A percentile compares a stretch with the other conserved stretches of the same genome.
Conservation (phyloP, 2,888 invertebrate species). For the Cheilosia soror region DNA sequence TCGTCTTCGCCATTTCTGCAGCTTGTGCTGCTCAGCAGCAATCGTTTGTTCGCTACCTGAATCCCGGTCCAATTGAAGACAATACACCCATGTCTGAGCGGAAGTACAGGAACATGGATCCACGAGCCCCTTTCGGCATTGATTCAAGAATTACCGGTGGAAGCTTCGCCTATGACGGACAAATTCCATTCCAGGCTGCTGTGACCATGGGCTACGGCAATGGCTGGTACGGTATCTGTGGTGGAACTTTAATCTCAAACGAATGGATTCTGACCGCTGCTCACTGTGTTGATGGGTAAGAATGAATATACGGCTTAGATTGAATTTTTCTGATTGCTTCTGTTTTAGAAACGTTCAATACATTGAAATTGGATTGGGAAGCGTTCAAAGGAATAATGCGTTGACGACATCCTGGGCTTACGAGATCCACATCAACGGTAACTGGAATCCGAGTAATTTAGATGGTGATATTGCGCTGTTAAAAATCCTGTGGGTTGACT, state of each 20-base stretch:
- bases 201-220: constrained; percentile 1
- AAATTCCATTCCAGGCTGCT: constrained; percentile 18
- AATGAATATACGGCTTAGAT: neutral
- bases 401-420: constrained; percentile 10
- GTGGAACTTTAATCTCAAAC: constrained; percentile 81
- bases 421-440: constrained; percentile 77
- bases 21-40: constrained; percentile 2
- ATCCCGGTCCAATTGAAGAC: neutral
- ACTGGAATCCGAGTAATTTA: constrained; percentile 79
- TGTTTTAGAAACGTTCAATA: neutral
- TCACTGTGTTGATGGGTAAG: constrained; percentile 82
- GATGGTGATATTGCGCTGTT: constrained; percentile 82
- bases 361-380: constrained; percentile 45
- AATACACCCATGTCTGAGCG: neutral
- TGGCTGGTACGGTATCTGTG: constrained; percentile 76
- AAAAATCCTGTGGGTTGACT: constrained; percentile 79
- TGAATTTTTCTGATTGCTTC: neutral
- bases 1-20: neutral
- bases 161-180: neutral
- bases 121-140: neutral
- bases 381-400: constrained; percentile 18
- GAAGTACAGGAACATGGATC: constrained; percentile 7
- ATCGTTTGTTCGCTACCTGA: neutral
- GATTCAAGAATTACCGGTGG: constrained; percentile 19
- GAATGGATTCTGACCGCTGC: constrained; percentile 83